Conservation (phyloP, 2,888 invertebrate genomes). For the Trichacis sp. region DNA sequence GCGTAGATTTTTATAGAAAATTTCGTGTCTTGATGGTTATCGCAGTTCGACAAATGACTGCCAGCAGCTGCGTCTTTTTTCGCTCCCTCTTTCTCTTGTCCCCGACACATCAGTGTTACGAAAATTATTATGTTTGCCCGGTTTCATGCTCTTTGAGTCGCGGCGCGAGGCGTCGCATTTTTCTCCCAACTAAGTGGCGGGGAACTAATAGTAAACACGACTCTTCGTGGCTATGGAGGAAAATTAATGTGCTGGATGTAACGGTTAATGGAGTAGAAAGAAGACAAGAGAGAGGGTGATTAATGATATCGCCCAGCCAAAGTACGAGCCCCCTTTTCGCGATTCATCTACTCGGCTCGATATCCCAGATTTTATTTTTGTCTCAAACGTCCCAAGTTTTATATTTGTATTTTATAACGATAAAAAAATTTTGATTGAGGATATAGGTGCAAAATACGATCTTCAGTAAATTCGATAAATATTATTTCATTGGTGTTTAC, state of each 20-base stretch:
- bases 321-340: slow-evolving; percentile 3
- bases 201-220: slow-evolving; percentile 62
- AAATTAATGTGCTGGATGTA: slow-evolving; percentile 63
- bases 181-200: slow-evolving; percentile 54
- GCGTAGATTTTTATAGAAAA: slow-evolving; percentile 47
- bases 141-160: slow-evolving; percentile 6
- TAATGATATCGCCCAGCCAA: slow-evolving; percentile 36
- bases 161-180: slow-evolving; percentile 18
- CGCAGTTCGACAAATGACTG: slow-evolving; percentile 60
- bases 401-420: too few species aligned
- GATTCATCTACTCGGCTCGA: neutral
- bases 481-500: too few species aligned
- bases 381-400: too few species aligned
- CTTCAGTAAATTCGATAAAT: too few species aligned
- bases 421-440: too few species aligned
- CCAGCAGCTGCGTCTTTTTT: slow-evolving; percentile 58
- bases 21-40: slow-evolving; percentile 57
- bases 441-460: too few species aligned
- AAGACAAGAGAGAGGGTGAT: slow-evolving; percentile 56
- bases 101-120: slow-evolving; percentile 11
- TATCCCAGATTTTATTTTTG: neutral
- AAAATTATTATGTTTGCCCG: slow-evolving; percentile 49
- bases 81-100: slow-evolving; percentile 42
- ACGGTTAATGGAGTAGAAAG: slow-evolving; percentile 62
- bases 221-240: slow-evolving; percentile 46